A percentile compares a stretch with the other conserved stretches of the same genome.
phyloP scores from a whole-genome alignment of 2,113 vertebrate genomes.

The Aix galericulata region DNA sequence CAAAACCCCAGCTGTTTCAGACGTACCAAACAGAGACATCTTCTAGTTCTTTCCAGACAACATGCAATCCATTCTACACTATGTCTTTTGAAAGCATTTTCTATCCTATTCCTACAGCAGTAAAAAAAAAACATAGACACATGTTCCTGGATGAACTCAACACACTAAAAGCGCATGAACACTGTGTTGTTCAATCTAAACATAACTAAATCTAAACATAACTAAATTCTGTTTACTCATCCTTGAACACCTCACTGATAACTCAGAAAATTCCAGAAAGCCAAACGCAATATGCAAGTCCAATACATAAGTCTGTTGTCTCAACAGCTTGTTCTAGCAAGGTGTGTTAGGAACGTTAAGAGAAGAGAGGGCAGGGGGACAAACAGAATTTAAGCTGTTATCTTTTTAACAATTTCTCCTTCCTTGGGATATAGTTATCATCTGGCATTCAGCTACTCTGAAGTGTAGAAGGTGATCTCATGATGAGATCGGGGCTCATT shows the following conservation, averaged over 20 bases:
- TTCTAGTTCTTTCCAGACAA: not conserved
- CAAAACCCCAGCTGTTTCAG: not conserved
- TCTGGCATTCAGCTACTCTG: not conserved
- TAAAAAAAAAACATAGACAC: not conserved
- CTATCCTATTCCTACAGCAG: not conserved
- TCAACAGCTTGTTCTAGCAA: not conserved
- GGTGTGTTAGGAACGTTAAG: not conserved
- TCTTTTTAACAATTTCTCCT: not conserved
- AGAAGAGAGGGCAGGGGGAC: not conserved
- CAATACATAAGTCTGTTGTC: not conserved
- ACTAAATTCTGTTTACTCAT: not conserved
- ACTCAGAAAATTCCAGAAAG: not conserved
- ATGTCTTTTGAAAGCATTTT: not conserved
- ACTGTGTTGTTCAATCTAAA: not conserved
- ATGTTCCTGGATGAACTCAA: not conserved
- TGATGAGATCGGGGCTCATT: not conserved
- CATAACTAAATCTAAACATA: not conserved
- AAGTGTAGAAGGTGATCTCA: not conserved
- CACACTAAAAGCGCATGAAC: not conserved
- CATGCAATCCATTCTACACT: not conserved
- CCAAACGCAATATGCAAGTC: not conserved
- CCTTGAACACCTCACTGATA: not conserved
- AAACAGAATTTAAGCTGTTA: not conserved
- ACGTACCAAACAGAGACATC: not conserved
- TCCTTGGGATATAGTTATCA: not conserved